These are phyloP conservation scores for Bufotes viridis DNA, from an alignment of 2,797 vertebrate species.

Conservation along the genomic window DNA sequence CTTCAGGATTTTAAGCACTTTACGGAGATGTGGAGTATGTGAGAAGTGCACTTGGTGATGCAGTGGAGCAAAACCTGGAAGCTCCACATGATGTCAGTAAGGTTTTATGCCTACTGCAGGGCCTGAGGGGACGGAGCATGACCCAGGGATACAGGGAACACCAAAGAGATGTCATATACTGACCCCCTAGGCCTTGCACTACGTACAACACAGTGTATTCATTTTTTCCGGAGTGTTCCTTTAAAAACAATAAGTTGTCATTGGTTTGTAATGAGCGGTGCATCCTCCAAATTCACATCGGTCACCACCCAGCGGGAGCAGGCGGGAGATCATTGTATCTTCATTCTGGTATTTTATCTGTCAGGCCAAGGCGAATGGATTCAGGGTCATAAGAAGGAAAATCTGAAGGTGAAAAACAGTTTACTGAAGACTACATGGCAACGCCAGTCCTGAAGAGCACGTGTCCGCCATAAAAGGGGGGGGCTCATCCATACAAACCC, in stretches of 20 bases:
- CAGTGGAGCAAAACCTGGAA: background rate
- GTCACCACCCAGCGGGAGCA: background rate
- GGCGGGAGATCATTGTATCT: background rate
- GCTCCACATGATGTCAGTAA: background rate
- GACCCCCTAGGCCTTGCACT: too few relatives aligned
- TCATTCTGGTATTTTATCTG: conserved; percentile 27
- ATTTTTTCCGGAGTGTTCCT: background rate
- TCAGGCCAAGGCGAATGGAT: conserved; percentile 5
- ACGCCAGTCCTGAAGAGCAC: background rate
- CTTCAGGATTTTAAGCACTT: background rate
- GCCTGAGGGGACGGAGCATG: background rate
- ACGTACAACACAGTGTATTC: too few relatives aligned
- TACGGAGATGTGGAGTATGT: background rate
- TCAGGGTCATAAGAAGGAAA: conserved; percentile 17
- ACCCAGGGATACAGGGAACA: too few relatives aligned
- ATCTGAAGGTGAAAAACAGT: background rate
- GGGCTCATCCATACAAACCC: too few relatives aligned
- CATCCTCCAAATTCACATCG: background rate
- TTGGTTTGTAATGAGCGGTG: background rate
- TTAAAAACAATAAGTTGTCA: background rate
- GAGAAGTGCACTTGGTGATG: background rate
- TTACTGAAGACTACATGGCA: background rate
- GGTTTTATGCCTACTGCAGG: background rate
- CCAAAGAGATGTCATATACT: too few relatives aligned
- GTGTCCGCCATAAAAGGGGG: background rate